Conservation (phyloP, 92 coral and sea anemone species). For the Epizoanthus ramosus region DNA sequence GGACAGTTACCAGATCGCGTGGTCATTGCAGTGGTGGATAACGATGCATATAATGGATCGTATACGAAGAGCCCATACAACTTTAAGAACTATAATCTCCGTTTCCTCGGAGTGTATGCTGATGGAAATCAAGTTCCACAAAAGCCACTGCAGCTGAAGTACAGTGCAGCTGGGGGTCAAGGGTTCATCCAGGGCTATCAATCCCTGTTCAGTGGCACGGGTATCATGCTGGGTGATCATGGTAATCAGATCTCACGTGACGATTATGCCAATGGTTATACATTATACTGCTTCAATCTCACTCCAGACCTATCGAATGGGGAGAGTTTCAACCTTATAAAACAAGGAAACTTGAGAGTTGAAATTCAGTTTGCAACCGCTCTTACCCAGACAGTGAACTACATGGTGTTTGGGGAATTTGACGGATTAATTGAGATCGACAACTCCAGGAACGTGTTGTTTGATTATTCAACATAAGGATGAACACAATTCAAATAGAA, state of each 20-base stretch:
- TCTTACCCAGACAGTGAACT: slow-evolving; percentile 47
- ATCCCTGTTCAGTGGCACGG: slow-evolving; percentile 51
- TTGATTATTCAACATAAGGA: slow-evolving; percentile 37
- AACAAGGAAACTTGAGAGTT: slow-evolving; percentile 43
- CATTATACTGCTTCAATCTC: slow-evolving; percentile 35
- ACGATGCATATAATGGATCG: slow-evolving; percentile 59
- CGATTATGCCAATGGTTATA: slow-evolving; percentile 55
- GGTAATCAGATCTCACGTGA: slow-evolving; percentile 57
- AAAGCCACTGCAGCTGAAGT: slow-evolving; percentile 62
- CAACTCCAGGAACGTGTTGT: slow-evolving; percentile 28
- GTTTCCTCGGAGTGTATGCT: slow-evolving; percentile 47
- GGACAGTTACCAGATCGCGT: slow-evolving; percentile 61
- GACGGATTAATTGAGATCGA: slow-evolving; percentile 30
- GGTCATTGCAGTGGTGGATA: slow-evolving; percentile 59
- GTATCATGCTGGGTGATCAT: slow-evolving; percentile 48
- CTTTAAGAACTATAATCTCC: slow-evolving; percentile 51
- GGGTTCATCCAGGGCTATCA: slow-evolving; percentile 43
- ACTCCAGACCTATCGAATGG: slow-evolving; percentile 46
- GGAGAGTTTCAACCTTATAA: slow-evolving; percentile 42
- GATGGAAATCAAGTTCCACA: slow-evolving; percentile 57
- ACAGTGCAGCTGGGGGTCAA: slow-evolving; percentile 47
- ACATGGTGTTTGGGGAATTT: slow-evolving; percentile 38
- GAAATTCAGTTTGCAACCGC: slow-evolving; percentile 29
- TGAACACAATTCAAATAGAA: slow-evolving; percentile 43
- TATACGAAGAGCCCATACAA: slow-evolving; percentile 53